Percentiles rank a stretch among this genome's conserved stretches.
Conservation (phyloP, 2,888 invertebrate genomes). For the Hydrotaea diabolus region DNA sequence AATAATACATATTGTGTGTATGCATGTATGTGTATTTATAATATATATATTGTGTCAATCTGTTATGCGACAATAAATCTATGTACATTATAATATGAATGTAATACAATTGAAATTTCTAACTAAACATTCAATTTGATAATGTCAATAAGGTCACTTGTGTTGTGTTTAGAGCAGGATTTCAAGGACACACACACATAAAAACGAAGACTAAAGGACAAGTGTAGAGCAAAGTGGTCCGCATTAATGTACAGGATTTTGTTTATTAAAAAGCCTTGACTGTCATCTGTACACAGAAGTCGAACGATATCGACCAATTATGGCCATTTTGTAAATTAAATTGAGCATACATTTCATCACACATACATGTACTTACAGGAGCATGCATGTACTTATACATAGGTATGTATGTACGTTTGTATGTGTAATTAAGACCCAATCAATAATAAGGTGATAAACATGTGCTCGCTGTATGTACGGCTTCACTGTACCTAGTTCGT, state of each 20-base stretch:
- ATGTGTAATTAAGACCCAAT: conserved; percentile 17
- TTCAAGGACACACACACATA: conserved; percentile 22
- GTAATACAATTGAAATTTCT: conserved; percentile 26
- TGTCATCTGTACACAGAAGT: neutral
- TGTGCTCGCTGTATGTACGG: neutral
- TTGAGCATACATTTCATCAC: conserved; percentile 11
- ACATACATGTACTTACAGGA: neutral
- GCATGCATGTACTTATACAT: neutral
- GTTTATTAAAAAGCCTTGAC: conserved; percentile 31
- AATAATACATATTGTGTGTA: too few relatives aligned
- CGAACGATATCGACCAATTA: conserved; percentile 24
- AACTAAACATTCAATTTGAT: conserved; percentile 35
- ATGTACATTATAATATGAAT: conserved; percentile 22
- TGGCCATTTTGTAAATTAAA: conserved; percentile 37
- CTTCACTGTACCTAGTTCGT: conserved; percentile 1
- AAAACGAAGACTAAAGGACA: neutral
- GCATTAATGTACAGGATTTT: neutral
- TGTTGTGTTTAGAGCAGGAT: conserved; percentile 7
- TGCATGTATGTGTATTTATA: neutral
- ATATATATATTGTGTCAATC: conserved; percentile 11
- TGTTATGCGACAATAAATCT: conserved; percentile 31
- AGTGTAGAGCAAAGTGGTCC: neutral
- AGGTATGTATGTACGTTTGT: neutral
- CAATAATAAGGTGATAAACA: conserved; percentile 33
- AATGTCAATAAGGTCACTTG: conserved; percentile 39